Evolutionary conservation across 2,888 invertebrate species (phyloP).

Genomic region (Agonopterix arenella): DNA sequence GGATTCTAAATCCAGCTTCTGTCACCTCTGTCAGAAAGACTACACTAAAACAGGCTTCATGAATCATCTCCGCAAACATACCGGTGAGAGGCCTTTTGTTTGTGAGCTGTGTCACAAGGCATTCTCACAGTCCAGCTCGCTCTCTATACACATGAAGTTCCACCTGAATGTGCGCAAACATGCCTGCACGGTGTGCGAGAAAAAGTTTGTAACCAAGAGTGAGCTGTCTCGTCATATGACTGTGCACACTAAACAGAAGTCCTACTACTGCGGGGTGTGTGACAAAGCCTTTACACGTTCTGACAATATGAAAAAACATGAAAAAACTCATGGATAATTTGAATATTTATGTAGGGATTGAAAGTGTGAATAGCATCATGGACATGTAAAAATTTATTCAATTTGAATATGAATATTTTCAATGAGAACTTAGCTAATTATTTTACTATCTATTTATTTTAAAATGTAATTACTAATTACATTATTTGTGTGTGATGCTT

Average conservation of each 20-base stretch:
- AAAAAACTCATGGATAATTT: constrained; percentile 66
- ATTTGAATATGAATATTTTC: constrained; percentile 16
- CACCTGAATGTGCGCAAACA: constrained; percentile 73
- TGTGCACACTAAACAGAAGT: constrained; percentile 72
- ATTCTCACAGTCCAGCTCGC: constrained; percentile 71
- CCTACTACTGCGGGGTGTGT: constrained; percentile 72
- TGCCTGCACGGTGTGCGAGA: constrained; percentile 72
- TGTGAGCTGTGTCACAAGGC: constrained; percentile 73
- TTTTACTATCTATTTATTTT: neutral
- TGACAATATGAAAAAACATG: constrained; percentile 75
- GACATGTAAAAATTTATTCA: constrained; percentile 22
- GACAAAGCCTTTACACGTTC: constrained; percentile 74
- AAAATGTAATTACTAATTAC: neutral
- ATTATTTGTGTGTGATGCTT: constrained; percentile 28
- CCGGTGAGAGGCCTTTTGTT: constrained; percentile 71
- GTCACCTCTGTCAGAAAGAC: constrained; percentile 73
- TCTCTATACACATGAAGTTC: constrained; percentile 74
- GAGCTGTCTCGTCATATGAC: constrained; percentile 75
- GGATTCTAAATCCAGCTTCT: constrained; percentile 72
- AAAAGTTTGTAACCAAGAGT: constrained; percentile 74
- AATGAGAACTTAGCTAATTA: constrained; percentile 8
- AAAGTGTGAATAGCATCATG: constrained; percentile 22
- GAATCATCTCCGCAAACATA: constrained; percentile 72
- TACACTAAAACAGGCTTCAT: constrained; percentile 74
- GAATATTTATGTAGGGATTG: constrained; percentile 20